Evolutionary conservation across 1,140 invertebrate species (phyloP).

Genomic region (Aphis craccivora): DNA sequence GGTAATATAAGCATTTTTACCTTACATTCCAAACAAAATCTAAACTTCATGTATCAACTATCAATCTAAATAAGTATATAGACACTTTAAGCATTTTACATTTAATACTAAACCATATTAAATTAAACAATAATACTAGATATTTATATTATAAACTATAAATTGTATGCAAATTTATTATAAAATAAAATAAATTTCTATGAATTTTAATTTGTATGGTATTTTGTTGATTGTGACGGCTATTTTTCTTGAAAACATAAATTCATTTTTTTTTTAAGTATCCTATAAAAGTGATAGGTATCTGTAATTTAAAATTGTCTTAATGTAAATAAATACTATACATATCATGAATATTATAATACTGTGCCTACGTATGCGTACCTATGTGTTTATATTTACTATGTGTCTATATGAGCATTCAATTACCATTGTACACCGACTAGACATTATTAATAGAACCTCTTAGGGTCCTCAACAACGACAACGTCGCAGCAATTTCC

Average conservation of each 20-base stretch:
- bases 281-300: too few species aligned
- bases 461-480: not conserved
- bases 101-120: too few species aligned
- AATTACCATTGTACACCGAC: not conserved
- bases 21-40: not conserved
- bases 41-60: not conserved
- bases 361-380: not conserved
- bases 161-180: not conserved
- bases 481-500: not conserved
- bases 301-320: not conserved
- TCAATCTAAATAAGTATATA: not conserved
- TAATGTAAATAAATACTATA: not conserved
- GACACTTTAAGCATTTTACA: too few species aligned
- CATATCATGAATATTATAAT: not conserved
- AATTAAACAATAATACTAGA: too few species aligned
- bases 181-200: not conserved
- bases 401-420: not conserved
- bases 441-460: conserved; percentile 12
- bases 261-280: too few species aligned
- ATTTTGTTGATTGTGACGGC: too few species aligned
- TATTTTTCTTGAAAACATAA: too few species aligned
- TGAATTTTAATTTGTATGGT: too few species aligned
- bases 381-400: not conserved
- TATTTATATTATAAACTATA: not conserved
- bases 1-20: not conserved